Percentiles rank a stretch among this genome's conserved stretches.
phyloP scores from a whole-genome alignment of 2,888 invertebrate genomes.

The Dynastes maya region DNA sequence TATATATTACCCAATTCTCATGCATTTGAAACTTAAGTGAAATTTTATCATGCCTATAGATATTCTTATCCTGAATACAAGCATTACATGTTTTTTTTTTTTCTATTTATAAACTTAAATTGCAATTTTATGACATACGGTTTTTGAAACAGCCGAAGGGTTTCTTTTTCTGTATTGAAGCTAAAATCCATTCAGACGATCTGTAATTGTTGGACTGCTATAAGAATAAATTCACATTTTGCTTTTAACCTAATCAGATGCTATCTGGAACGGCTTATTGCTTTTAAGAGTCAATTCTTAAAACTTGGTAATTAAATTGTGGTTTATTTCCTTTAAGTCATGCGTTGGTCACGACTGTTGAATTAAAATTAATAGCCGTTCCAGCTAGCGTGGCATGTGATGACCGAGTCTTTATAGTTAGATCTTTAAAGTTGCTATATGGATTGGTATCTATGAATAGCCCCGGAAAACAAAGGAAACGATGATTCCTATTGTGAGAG shows the following conservation, averaged over 20 bases:
- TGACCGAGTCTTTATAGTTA: constrained; percentile 29
- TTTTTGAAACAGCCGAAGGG: too few relatives aligned
- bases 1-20: too few relatives aligned
- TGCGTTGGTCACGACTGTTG: constrained; percentile 14
- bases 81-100: background rate
- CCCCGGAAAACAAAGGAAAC: constrained; percentile 23
- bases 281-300: background rate
- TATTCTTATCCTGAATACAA: background rate
- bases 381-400: constrained; percentile 9
- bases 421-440: constrained; percentile 25
- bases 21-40: too few relatives aligned
- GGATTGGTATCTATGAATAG: constrained; percentile 39
- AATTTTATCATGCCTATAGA: too few relatives aligned
- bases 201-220: background rate
- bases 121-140: too few relatives aligned
- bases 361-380: constrained; percentile 10
- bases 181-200: too few relatives aligned
- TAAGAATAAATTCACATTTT: background rate
- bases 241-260: background rate
- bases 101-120: too few relatives aligned
- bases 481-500: constrained; percentile 27
- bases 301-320: constrained; percentile 1
- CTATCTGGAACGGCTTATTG: background rate
- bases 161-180: too few relatives aligned
- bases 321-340: constrained; percentile 1